Evolutionary conservation across 2,888 invertebrate genomes (phyloP).

Genomic region (Cryptus armator): DNA sequence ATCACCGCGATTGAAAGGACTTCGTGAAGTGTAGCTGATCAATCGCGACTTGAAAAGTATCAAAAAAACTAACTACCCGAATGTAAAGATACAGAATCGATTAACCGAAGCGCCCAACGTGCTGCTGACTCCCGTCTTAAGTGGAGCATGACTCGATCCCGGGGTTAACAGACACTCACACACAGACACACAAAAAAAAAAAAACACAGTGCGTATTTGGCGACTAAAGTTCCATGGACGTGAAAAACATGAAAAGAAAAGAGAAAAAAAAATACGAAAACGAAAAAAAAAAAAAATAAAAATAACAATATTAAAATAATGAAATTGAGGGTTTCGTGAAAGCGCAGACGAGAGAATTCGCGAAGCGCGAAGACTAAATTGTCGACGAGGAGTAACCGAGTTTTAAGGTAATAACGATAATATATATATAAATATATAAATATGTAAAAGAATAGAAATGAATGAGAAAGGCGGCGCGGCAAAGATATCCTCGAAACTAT

Average conservation of each 20-base stretch:
- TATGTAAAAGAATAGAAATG: conserved; percentile 68
- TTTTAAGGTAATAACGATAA: conserved; percentile 61
- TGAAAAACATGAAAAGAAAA: conserved; percentile 28
- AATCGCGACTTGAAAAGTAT: conserved; percentile 8
- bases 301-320: conserved; percentile 44
- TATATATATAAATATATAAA: conserved; percentile 56
- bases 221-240: conserved; percentile 54
- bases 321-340: conserved; percentile 55
- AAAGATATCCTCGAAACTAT: conserved; percentile 67
- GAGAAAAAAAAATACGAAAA: conserved; percentile 3
- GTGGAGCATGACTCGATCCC: conserved; percentile 56
- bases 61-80: conserved; percentile 32
- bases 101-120: conserved; percentile 46
- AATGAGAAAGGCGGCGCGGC: conserved; percentile 49
- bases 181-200: conserved; percentile 39
- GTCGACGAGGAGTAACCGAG: conserved; percentile 58
- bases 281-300: conserved; percentile 15
- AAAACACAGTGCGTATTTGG: conserved; percentile 60
- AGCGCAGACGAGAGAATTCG: conserved; percentile 37
- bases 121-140: conserved; percentile 50
- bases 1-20: conserved; percentile 2
- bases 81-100: conserved; percentile 35
- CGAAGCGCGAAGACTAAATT: conserved; percentile 47
- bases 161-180: conserved; percentile 61
- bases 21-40: conserved; percentile 21